phyloP scores from a whole-genome alignment of 2,797 vertebrate genomes.

The Lagorchestes hirsutus region DNA sequence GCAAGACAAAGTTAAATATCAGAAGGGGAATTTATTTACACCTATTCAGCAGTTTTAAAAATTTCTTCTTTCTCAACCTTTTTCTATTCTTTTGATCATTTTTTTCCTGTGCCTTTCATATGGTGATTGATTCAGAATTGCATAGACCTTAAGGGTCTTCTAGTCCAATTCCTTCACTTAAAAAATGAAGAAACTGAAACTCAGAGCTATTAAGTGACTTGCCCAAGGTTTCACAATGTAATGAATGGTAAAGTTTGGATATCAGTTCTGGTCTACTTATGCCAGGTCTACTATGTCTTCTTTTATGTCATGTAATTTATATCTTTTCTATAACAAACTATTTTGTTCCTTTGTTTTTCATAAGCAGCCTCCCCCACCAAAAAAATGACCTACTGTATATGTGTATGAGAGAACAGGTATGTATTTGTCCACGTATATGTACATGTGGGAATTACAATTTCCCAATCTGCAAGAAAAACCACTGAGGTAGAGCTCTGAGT shows the following conservation, averaged over 20 bases:
- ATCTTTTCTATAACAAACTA: background rate
- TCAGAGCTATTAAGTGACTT: constrained; percentile 24
- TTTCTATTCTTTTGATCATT: background rate
- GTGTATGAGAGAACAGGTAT: background rate
- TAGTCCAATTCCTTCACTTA: constrained; percentile 23
- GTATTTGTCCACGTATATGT: background rate
- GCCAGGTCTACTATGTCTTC: background rate
- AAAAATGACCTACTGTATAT: background rate
- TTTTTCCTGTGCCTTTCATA: background rate
- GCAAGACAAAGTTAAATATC: background rate
- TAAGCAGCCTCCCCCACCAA: background rate
- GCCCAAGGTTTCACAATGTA: background rate
- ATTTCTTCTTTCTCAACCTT: background rate
- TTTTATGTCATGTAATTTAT: background rate
- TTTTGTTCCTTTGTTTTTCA: background rate
- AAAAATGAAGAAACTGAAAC: constrained; percentile 7
- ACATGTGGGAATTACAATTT: no score
- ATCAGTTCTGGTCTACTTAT: background rate
- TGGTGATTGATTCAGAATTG: background rate
- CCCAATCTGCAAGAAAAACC: no score
- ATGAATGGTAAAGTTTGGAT: background rate
- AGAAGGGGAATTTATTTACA: background rate
- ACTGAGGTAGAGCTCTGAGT: no score
- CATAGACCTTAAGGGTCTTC: background rate
- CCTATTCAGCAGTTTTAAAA: background rate